Evolutionary conservation across 2,888 invertebrate species (phyloP).

Genomic region (Carcina quercana): DNA sequence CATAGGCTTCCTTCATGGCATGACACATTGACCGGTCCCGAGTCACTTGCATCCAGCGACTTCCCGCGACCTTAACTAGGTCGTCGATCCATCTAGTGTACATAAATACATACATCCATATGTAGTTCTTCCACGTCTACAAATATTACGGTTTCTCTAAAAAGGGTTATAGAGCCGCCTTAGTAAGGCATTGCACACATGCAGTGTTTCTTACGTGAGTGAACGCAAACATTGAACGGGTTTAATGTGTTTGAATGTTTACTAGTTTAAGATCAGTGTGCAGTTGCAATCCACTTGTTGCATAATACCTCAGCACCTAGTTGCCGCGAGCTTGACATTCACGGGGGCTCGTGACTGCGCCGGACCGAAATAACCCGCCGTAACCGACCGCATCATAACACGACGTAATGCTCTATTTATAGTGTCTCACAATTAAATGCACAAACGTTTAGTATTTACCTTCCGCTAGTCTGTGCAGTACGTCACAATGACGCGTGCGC

Average conservation of each 20-base stretch:
- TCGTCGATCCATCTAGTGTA: too few relatives aligned
- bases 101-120: too few relatives aligned
- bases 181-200: too few relatives aligned
- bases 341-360: slow-evolving; percentile 56
- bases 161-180: too few relatives aligned
- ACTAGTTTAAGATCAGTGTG: slow-evolving; percentile 29
- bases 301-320: slow-evolving; percentile 45
- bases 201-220: too few relatives aligned
- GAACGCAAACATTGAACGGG: too few relatives aligned
- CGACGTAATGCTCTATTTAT: slow-evolving; percentile 67
- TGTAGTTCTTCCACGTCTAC: too few relatives aligned
- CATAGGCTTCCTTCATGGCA: too few relatives aligned
- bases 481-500: slow-evolving; percentile 27
- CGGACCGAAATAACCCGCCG: slow-evolving; percentile 66
- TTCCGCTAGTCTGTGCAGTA: slow-evolving; percentile 41
- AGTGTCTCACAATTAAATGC: slow-evolving; percentile 63
- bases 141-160: too few relatives aligned
- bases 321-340: slow-evolving; percentile 70
- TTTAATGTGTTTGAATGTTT: slow-evolving; percentile 24
- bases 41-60: too few relatives aligned
- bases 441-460: slow-evolving; percentile 55
- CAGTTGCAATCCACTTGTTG: slow-evolving; percentile 64
- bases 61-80: too few relatives aligned
- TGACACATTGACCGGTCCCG: too few relatives aligned
- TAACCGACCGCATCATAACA: slow-evolving; percentile 66